Percentiles rank a stretch among this genome's conserved stretches.
Conservation (phyloP, 2,113 vertebrate species). For the Lepisosteus osseus region DNA sequence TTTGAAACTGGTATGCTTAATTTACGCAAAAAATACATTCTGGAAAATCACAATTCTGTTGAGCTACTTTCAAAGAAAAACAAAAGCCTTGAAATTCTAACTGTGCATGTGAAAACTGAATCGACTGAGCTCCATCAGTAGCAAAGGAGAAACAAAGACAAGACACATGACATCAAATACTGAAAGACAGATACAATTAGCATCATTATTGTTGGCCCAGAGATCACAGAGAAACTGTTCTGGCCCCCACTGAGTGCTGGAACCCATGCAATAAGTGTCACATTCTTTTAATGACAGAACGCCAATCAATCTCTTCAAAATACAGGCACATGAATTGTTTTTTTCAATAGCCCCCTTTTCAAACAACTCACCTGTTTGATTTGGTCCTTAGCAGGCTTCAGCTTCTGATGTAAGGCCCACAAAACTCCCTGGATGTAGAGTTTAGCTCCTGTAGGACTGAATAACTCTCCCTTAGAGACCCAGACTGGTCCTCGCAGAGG, state of each 20-base stretch:
- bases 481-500: slow-evolving; percentile 58
- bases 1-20: not conserved
- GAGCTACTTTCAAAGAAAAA: slow-evolving; percentile 33
- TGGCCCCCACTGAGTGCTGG: slow-evolving; percentile 41
- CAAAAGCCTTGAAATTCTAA: slow-evolving; percentile 26
- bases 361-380: slow-evolving; percentile 69
- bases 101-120: slow-evolving; percentile 31
- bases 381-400: slow-evolving; percentile 59
- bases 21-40: not conserved
- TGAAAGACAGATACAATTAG: slow-evolving; percentile 58
- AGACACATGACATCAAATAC: slow-evolving; percentile 45
- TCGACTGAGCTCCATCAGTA: slow-evolving; percentile 40
- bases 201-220: slow-evolving; percentile 48
- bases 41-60: not conserved
- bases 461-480: slow-evolving; percentile 64
- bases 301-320: slow-evolving; percentile 44
- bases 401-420: slow-evolving; percentile 53
- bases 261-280: slow-evolving; percentile 47
- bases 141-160: slow-evolving; percentile 30
- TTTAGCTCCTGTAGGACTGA: slow-evolving; percentile 64
- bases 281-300: slow-evolving; percentile 43
- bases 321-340: slow-evolving; percentile 35
- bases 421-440: slow-evolving; percentile 55
- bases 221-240: slow-evolving; percentile 48
- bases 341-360: not conserved